phyloP scores from a whole-genome alignment of 2,888 invertebrate genomes.

The Drosophila neutralis region DNA sequence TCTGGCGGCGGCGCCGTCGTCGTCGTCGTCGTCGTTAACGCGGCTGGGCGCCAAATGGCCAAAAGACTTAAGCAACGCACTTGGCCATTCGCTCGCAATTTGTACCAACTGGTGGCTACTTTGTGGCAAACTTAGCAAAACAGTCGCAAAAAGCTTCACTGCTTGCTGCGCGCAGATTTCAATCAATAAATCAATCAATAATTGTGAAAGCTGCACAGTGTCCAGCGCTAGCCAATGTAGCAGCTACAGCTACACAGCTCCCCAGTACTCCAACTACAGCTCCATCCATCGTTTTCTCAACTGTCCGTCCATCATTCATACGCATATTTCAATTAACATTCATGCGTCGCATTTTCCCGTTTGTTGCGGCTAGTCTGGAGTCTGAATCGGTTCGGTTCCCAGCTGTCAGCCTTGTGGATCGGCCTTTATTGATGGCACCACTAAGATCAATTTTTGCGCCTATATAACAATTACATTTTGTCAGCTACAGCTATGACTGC shows the following conservation, averaged over 20 bases:
- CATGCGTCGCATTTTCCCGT: conserved; percentile 68
- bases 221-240: conserved; percentile 51
- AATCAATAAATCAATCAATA: conserved; percentile 80
- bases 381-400: conserved; percentile 28
- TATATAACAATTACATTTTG: conserved; percentile 77
- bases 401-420: conserved; percentile 59
- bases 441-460: conserved; percentile 67
- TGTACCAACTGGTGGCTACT: conserved; percentile 45
- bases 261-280: background rate
- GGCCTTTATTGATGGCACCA: conserved; percentile 63
- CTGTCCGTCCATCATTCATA: conserved; percentile 74
- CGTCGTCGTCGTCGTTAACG: conserved; percentile 29
- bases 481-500: conserved; percentile 43
- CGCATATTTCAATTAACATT: conserved; percentile 78
- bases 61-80: conserved; percentile 75
- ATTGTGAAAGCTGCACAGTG: conserved; percentile 75
- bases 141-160: conserved; percentile 56
- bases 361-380: conserved; percentile 33
- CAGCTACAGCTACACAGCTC: conserved; percentile 12
- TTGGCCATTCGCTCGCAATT: conserved; percentile 60
- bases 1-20: conserved; percentile 21
- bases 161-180: conserved; percentile 72
- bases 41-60: conserved; percentile 70
- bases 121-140: conserved; percentile 58
- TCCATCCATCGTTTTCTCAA: conserved; percentile 21